Conservation (phyloP, 30 jellyfish, hydroid and myxozoan species). For the Aurelia sp. region DNA sequence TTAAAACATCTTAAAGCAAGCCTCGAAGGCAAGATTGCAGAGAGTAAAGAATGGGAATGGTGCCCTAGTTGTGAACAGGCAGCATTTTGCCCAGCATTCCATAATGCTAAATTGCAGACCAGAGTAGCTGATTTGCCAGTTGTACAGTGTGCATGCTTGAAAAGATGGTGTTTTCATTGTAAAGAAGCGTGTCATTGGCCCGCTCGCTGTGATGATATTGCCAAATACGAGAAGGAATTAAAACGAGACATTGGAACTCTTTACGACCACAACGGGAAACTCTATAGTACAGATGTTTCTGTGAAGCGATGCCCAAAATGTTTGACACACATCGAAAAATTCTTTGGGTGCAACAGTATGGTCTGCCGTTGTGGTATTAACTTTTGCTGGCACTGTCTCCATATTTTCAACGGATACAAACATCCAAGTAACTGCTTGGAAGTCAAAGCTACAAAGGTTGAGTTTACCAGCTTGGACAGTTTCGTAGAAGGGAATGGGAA, state of each 20-base stretch:
- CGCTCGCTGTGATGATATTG: neutral
- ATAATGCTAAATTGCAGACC: neutral
- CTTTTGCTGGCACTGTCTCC: neutral
- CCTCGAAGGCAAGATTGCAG: neutral
- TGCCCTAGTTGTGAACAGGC: neutral
- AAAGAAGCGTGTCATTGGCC: neutral
- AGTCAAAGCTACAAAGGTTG: neutral
- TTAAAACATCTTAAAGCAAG: neutral
- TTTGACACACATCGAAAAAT: neutral
- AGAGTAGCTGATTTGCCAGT: conserved; percentile 2
- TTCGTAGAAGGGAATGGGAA: neutral
- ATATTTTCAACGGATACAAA: neutral
- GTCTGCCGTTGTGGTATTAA: neutral
- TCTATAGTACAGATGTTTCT: neutral
- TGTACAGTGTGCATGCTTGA: neutral
- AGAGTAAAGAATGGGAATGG: neutral
- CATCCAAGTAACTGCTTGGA: neutral
- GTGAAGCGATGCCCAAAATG: conserved; percentile 1
- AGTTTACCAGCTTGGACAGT: neutral
- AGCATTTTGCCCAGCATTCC: neutral
- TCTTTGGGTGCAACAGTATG: neutral
- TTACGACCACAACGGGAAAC: neutral
- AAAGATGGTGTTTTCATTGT: neutral
- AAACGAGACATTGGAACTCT: neutral
- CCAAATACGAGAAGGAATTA: neutral